Conservation (phyloP, 2,113 vertebrate genomes). For the Rhinichthys klamathensis region DNA sequence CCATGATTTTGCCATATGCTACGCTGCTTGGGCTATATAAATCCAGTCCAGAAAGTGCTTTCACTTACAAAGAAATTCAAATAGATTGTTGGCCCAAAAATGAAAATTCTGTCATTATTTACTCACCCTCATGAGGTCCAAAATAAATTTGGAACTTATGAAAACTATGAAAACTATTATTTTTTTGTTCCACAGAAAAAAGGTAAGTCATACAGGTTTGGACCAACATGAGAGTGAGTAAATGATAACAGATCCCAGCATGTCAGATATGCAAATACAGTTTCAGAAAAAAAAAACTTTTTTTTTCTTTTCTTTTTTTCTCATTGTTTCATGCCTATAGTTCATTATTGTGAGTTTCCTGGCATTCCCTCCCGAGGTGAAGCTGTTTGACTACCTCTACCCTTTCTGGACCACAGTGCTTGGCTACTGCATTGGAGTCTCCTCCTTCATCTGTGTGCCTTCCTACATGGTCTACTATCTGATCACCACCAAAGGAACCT, state of each 20-base stretch:
- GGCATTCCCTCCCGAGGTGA: conserved; percentile 85
- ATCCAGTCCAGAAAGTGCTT: neutral
- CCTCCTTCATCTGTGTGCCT: conserved; percentile 94
- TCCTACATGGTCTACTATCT: conserved; percentile 88
- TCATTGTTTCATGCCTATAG: conserved; percentile 66
- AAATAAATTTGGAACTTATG: no score
- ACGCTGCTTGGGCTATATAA: neutral
- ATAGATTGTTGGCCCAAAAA: neutral
- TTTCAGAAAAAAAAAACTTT: neutral
- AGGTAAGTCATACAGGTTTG: neutral
- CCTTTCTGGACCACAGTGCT: conserved; percentile 89
- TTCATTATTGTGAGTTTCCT: conserved; percentile 96
- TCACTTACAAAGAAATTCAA: neutral
- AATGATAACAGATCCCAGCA: neutral
- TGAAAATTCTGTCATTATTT: neutral
- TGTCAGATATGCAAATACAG: neutral
- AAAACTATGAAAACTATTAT: no score
- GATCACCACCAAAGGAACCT: conserved; percentile 85
- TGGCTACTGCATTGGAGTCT: conserved; percentile 93
- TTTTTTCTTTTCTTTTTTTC: neutral
- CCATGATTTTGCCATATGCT: neutral
- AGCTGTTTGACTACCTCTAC: conserved; percentile 88
- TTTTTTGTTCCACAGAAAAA: no score
- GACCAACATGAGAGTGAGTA: neutral
- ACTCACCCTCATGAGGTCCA: neutral